phyloP scores from a whole-genome alignment of 2,888 invertebrate genomes.

The Xiphydria camelus region DNA sequence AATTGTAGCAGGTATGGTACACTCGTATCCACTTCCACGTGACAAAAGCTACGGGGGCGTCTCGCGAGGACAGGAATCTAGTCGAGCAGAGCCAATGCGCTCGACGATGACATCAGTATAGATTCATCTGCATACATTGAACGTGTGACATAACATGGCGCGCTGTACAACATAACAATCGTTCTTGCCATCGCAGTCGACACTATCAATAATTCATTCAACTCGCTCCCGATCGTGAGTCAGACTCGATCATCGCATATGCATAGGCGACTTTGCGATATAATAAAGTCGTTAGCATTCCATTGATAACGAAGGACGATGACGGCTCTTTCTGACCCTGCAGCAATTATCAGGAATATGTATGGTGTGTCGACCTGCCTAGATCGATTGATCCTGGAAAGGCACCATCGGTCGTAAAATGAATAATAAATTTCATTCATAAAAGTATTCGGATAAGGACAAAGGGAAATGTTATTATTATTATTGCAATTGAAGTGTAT shows the following conservation, averaged over 20 bases:
- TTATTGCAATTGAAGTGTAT: too few relatives aligned
- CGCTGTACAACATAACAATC: constrained; percentile 25
- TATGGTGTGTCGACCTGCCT: too few relatives aligned
- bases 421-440: too few relatives aligned
- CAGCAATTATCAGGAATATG: too few relatives aligned
- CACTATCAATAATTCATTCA: constrained; percentile 40
- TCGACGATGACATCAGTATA: constrained; percentile 28
- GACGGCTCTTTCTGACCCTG: too few relatives aligned
- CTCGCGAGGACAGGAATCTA: not conserved
- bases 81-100: constrained; percentile 2
- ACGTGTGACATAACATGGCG: constrained; percentile 29
- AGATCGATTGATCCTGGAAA: too few relatives aligned
- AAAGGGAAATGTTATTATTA: too few relatives aligned
- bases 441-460: too few relatives aligned
- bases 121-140: constrained; percentile 32
- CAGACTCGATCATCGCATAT: constrained; percentile 15
- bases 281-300: constrained; percentile 1
- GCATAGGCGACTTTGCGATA: not conserved
- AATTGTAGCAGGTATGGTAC: too few relatives aligned
- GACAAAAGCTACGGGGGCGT: too few relatives aligned
- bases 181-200: constrained; percentile 15
- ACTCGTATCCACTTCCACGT: too few relatives aligned
- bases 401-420: too few relatives aligned
- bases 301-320: not conserved
- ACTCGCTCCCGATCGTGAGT: constrained; percentile 9